Evolutionary conservation across 1,140 invertebrate genomes (phyloP), one percentile per base, ranked within the genome.

Genomic region (Bursaphelenchus mucronatus): DNA sequence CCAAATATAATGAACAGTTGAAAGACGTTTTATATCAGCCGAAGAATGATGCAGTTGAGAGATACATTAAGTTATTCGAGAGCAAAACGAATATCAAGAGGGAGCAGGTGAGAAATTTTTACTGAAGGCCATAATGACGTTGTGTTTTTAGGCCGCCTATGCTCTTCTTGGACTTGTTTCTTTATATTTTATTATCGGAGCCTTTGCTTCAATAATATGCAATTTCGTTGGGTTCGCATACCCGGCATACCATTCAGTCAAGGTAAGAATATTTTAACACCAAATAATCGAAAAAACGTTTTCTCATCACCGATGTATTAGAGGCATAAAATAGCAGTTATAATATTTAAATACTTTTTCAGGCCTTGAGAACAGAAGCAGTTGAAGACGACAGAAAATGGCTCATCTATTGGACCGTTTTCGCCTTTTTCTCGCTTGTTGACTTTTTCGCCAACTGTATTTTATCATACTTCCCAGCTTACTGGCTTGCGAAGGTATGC

Each of bases 361-460:
- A 63, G 17, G 66, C 72, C 11, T 50, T 74, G 41, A 11, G 71
- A 9, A 76, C 64, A 13, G 15, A 51, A 8, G 46, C 10, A 15
- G 78, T 73, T 52, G 70, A 76, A 17, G 71, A 73, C 61, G 74
- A 73, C 64, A 73, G 75, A 15, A 54, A 56, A 45, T 74, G 73
- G 73, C 72, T 74, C 0, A 70, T 71, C 9, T 74, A 74, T 49
- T 74, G 73, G 73, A 63, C 76, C 11, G 67, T 75, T 15, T 74
- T 78, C 61, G 73, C 73, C 58, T 63, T 50, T 40, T 71, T 74
- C 61, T 71, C 68, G 9, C 49, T 75, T 6, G 45, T 78, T 44
- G 73, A 74, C 64, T 66, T 74, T 82, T 96, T 97, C 78, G 89
- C 92, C 0, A 89, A 94, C 76, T 85, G 89, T 59, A 87, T 97